Evolutionary conservation across 2,888 invertebrate species (phyloP).

Genomic region (Phymatocera aterrima): DNA sequence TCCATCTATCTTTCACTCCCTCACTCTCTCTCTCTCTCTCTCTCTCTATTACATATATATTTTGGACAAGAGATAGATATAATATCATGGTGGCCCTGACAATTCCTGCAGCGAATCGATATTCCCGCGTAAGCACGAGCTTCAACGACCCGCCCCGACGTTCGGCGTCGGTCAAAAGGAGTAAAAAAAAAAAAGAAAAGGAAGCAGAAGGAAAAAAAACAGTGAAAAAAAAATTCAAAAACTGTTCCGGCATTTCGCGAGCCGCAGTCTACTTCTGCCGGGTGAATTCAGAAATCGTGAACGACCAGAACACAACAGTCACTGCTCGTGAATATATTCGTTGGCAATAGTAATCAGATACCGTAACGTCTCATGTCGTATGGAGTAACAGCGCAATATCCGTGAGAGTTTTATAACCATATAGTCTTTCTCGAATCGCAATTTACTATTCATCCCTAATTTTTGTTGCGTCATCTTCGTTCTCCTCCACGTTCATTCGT

Average conservation of each 20-base stretch:
- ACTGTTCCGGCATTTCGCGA: background rate
- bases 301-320: too few species aligned
- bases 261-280: conserved; percentile 7
- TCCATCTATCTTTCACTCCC: too few species aligned
- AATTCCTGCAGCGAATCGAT: conserved; percentile 56
- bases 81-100: conserved; percentile 45
- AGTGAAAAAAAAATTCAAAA: background rate
- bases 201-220: background rate
- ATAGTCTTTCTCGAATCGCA: background rate
- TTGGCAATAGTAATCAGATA: too few species aligned
- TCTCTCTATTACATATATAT: too few species aligned
- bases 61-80: conserved; percentile 1
- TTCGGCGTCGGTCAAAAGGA: conserved; percentile 29
- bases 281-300: background rate
- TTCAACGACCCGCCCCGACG: conserved; percentile 59
- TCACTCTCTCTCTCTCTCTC: too few species aligned
- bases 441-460: background rate
- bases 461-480: too few species aligned
- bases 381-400: too few species aligned
- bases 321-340: too few species aligned
- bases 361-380: too few species aligned
- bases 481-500: background rate
- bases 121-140: conserved; percentile 55
- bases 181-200: background rate
- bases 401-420: too few species aligned